A percentile compares a stretch with the other conserved stretches of the same genome.
These are phyloP conservation scores for Drosophila gaucha DNA, from an alignment of 2,888 invertebrate species.

Conservation along the genomic window DNA sequence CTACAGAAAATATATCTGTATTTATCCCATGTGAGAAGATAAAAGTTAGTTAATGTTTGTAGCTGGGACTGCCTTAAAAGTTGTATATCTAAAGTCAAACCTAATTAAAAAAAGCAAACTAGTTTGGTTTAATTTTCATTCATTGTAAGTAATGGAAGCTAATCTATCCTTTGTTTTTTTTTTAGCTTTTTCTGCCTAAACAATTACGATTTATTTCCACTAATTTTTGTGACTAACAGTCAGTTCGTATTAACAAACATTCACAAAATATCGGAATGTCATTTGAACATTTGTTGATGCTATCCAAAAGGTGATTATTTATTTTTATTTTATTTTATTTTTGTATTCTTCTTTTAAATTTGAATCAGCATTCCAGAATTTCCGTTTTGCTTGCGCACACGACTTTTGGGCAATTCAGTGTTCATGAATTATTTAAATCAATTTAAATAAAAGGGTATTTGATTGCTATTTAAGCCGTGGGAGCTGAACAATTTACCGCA, in stretches of 20 bases:
- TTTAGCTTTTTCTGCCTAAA: background rate
- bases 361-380: conserved; percentile 61
- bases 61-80: too few species aligned
- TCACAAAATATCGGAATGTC: conserved; percentile 7
- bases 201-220: background rate
- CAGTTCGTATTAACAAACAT: background rate
- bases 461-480: conserved; percentile 62
- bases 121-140: too few species aligned
- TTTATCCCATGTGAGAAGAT: too few species aligned
- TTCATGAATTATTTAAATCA: conserved; percentile 66
- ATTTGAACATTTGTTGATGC: conserved; percentile 34
- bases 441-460: conserved; percentile 58
- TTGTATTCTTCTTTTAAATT: conserved; percentile 20
- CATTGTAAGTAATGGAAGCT: background rate
- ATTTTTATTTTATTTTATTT: conserved; percentile 12
- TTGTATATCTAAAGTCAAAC: too few species aligned
- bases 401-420: conserved; percentile 46
- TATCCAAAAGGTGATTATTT: conserved; percentile 36
- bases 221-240: conserved; percentile 4
- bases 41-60: too few species aligned
- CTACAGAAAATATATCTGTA: too few species aligned
- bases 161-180: background rate
- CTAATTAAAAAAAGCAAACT: too few species aligned
- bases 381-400: conserved; percentile 51
- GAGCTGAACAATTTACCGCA: conserved; percentile 50